phyloP scores from a whole-genome alignment of 2,888 invertebrate genomes.

The Iphiclides podalirius region DNA sequence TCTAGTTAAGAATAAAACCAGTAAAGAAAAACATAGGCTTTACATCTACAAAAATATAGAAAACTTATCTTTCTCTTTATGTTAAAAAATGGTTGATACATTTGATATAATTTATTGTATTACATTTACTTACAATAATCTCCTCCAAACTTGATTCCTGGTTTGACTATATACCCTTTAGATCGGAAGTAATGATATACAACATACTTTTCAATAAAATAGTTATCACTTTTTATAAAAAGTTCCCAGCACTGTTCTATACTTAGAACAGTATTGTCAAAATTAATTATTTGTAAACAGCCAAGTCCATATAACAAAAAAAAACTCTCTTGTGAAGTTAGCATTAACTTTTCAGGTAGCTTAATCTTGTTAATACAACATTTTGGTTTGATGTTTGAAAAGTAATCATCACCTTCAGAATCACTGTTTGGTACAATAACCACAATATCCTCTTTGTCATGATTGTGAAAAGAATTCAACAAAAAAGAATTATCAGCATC shows the following conservation, averaged over 20 bases:
- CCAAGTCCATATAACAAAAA: conserved; percentile 84
- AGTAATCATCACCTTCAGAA: conserved; percentile 82
- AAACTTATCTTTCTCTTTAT: too few species aligned
- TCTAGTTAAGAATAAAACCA: too few species aligned
- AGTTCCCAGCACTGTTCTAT: conserved; percentile 78
- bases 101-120: too few species aligned
- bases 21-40: too few species aligned
- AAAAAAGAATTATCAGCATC: conserved; percentile 26
- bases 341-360: conserved; percentile 81
- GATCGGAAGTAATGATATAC: conserved; percentile 92
- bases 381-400: conserved; percentile 79
- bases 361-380: conserved; percentile 81
- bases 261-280: conserved; percentile 69
- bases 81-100: too few species aligned
- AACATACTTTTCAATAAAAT: conserved; percentile 85
- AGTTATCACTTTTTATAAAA: conserved; percentile 78
- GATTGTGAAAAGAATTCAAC: conserved; percentile 35
- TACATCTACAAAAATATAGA: too few species aligned
- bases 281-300: conserved; percentile 82
- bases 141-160: conserved; percentile 93
- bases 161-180: conserved; percentile 95
- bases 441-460: conserved; percentile 61
- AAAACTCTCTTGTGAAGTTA: conserved; percentile 89
- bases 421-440: conserved; percentile 84
- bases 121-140: conserved; percentile 90